These are phyloP conservation scores for Pristis pectinata DNA, from an alignment of 2,797 vertebrate species.

Conservation along the genomic window DNA sequence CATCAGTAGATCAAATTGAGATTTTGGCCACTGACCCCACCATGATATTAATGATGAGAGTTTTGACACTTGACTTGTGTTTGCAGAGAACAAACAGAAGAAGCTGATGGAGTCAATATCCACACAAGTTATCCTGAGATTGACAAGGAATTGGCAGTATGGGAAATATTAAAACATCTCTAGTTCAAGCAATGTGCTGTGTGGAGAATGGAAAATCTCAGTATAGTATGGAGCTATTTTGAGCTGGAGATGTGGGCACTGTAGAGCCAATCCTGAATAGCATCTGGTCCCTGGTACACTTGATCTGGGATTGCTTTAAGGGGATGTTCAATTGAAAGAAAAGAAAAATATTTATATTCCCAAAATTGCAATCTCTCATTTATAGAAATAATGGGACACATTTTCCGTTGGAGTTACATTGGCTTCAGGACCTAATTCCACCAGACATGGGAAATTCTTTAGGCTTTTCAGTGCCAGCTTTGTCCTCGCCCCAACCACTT, in stretches of 20 bases:
- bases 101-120: neutral
- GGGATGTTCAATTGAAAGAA: neutral
- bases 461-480: neutral
- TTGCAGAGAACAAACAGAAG: neutral
- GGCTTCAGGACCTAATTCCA: neutral
- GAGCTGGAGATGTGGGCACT: neutral
- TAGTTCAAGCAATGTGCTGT: neutral
- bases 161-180: neutral
- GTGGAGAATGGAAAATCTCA: neutral
- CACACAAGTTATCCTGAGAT: neutral
- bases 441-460: neutral
- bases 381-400: neutral
- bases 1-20: too few species aligned
- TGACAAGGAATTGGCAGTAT: neutral
- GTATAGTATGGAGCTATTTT: neutral
- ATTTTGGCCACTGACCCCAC: too few species aligned
- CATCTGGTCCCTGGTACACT: neutral
- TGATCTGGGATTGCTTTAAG: neutral
- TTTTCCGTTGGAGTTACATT: neutral
- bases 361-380: neutral
- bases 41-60: neutral
- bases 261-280: neutral
- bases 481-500: neutral
- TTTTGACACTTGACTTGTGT: neutral
- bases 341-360: neutral